These are phyloP conservation scores for Heterodera carotae DNA, from an alignment of 1,140 invertebrate genomes.

Conservation along the genomic window DNA sequence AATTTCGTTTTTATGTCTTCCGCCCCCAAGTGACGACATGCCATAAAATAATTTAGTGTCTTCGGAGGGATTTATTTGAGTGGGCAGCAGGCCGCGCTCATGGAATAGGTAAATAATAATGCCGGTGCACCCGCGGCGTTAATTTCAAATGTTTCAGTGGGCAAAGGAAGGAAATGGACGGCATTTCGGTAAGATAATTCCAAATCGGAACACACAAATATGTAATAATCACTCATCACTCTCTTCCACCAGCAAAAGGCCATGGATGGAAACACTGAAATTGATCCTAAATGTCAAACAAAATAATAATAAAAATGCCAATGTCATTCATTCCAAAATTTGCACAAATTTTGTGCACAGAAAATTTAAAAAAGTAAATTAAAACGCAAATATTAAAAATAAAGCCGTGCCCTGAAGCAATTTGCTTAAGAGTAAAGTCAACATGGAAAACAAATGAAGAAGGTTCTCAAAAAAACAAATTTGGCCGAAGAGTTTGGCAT, in stretches of 20 bases:
- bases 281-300: slow-evolving; percentile 10
- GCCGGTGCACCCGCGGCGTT: no score
- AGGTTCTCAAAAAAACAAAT: no score
- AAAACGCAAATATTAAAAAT: no score
- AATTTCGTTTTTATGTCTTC: not conserved
- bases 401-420: no score
- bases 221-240: no score
- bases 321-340: not conserved
- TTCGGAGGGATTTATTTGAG: not conserved
- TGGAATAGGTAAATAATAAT: no score
- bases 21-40: not conserved
- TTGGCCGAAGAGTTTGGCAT: no score
- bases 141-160: not conserved
- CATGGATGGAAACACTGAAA: not conserved
- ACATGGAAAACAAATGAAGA: no score
- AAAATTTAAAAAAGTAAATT: not conserved
- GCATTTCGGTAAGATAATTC: not conserved
- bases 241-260: not conserved
- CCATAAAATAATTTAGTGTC: not conserved
- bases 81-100: not conserved
- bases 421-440: no score
- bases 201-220: not conserved
- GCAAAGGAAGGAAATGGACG: no score
- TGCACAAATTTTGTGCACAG: not conserved
- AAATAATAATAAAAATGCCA: not conserved